Base-by-base conservation (phyloP, 2,888 invertebrate species). In the Agonopterix heracliana region DNA sequence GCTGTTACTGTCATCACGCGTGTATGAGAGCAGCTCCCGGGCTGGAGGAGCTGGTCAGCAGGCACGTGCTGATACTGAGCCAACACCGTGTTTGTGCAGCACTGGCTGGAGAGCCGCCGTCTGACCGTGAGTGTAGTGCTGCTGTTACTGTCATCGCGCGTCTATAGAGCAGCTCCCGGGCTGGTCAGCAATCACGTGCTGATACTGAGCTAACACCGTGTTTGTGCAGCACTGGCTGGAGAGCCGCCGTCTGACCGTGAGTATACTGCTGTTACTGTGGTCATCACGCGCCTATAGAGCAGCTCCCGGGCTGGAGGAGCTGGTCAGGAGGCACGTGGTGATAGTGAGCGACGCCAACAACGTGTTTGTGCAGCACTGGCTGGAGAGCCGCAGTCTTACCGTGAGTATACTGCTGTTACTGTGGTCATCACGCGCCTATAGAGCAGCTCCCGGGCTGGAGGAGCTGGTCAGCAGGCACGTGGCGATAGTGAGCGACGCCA, bases 211-310 rank as follows among this genome's bases (percentile, higher is more conserved):
- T 0, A 88, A 88, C 53, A 68, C 68, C 0, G 79, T 86, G 0
- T 88, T 88, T 49, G 85, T 86, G 0, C 53, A 68, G 10, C 87
- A 88, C 35, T 88, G 87, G 87, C 56, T 88, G n/a, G 70, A 79
- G 52, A 63, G 60, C 0, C 79, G 84, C n/a, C 74, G 71, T 0
- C 49, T 87, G 0, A 49, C 70, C 77, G 87, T 87, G 14, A 64
- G 65, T 46, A 4, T 35, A 8, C 35, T 35, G n/a, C n/a, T n/a
- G n/a, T n/a, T n/a, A n/a, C n/a, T n/a, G n/a, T n/a, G n/a, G n/a
- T n/a, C n/a, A n/a, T n/a, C n/a, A n/a, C n/a, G 81, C 62, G 0
- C 63, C 73, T 11, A 86, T 88, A 59, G 68, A 0, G 66, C 82
- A 0, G 82, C 72, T 0, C 65, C 74, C 0, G 87, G 86, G 59